Evolutionary conservation across 2,113 vertebrate genomes (phyloP).

Genomic region (Narcine bancroftii): DNA sequence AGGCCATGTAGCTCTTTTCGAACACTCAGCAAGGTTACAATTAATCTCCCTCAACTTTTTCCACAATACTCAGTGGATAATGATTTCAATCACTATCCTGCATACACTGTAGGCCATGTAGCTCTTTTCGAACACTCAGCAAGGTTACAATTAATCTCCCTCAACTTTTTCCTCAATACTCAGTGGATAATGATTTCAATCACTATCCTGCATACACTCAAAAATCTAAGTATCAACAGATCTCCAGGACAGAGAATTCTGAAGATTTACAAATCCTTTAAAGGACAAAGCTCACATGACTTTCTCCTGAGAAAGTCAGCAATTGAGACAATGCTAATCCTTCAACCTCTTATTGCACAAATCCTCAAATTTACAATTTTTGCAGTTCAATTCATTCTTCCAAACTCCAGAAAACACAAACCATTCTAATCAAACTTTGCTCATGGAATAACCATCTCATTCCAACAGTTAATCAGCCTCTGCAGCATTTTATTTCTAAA

Average conservation of each 20-base stretch:
- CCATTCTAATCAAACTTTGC: background rate
- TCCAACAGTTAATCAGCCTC: too few relatives aligned
- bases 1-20: background rate
- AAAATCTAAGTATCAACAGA: background rate
- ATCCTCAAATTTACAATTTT: too few relatives aligned
- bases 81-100: background rate
- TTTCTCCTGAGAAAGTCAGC: background rate
- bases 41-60: background rate
- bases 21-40: background rate
- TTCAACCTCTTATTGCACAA: too few relatives aligned
- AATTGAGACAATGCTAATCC: too few relatives aligned
- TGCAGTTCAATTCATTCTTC: background rate
- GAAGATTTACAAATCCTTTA: background rate
- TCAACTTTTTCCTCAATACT: background rate
- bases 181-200: background rate
- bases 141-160: background rate
- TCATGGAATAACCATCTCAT: background rate
- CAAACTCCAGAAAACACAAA: background rate
- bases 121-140: too few relatives aligned
- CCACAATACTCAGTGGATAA: background rate
- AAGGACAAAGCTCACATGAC: background rate
- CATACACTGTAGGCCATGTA: background rate
- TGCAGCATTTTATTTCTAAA: too few relatives aligned
- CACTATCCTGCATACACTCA: background rate
- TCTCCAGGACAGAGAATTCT: background rate